Evolutionary conservation across 2,113 vertebrate species (phyloP).

Genomic region (Nibea albiflora): DNA sequence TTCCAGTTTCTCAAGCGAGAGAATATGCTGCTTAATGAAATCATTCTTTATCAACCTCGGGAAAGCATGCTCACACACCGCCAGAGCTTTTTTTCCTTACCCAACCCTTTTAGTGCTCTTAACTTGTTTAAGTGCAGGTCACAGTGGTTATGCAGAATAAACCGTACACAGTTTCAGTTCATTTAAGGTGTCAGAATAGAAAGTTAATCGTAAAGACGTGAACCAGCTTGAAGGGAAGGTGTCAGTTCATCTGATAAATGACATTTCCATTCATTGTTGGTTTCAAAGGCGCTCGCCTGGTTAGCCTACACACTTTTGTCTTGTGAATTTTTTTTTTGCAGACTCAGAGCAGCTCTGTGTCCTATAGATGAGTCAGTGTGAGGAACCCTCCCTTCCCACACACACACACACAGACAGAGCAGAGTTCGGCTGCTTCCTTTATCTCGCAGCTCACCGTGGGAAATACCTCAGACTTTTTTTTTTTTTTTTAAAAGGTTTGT

Average conservation of each 20-base stretch:
- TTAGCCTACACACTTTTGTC: constrained; percentile 30
- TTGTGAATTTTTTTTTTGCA: constrained; percentile 32
- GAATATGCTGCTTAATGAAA: no score
- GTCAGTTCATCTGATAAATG: constrained; percentile 19
- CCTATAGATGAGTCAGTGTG: constrained; percentile 53
- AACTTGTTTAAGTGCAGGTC: not conserved
- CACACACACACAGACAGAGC: constrained; percentile 9
- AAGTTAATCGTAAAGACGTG: constrained; percentile 3
- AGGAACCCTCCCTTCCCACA: constrained; percentile 11
- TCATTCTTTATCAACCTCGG: no score
- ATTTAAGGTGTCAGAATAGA: not conserved
- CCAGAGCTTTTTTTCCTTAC: not conserved
- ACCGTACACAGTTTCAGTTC: not conserved
- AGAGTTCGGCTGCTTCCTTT: constrained; percentile 21
- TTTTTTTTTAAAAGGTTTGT: constrained; percentile 27
- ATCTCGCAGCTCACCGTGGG: constrained; percentile 27
- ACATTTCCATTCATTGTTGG: constrained; percentile 13
- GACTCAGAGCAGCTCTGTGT: constrained; percentile 36
- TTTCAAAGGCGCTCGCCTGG: constrained; percentile 22
- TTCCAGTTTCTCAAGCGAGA: no score
- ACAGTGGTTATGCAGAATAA: not conserved
- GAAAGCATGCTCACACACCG: no score
- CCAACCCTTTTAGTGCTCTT: not conserved
- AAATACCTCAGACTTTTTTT: constrained; percentile 36
- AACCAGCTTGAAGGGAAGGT: constrained; percentile 18